phyloP scores from a whole-genome alignment of 2,113 vertebrate species.

The Mustela lutreola region DNA sequence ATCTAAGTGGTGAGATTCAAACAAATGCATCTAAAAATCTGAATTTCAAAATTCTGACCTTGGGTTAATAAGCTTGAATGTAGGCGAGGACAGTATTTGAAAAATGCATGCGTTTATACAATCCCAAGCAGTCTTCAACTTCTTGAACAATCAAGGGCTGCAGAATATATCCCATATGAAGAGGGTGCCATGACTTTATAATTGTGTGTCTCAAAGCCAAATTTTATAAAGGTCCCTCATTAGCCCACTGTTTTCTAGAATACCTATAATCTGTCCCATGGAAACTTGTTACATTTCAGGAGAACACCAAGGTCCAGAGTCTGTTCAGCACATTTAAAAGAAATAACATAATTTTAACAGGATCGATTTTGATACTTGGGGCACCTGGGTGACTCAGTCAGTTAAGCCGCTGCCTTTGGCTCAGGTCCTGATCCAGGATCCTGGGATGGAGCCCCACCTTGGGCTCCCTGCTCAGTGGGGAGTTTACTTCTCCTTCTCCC shows the following conservation, averaged over 20 bases:
- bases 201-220: background rate
- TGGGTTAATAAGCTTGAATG: constrained; percentile 42
- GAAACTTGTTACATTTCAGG: background rate
- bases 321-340: background rate
- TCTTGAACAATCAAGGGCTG: background rate
- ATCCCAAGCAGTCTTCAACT: background rate
- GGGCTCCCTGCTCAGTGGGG: no score
- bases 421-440: no score
- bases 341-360: background rate
- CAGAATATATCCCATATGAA: background rate
- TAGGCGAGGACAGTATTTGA: background rate
- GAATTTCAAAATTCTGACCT: constrained; percentile 60
- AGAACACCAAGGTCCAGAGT: background rate
- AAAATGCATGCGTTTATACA: constrained; percentile 23
- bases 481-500: no score
- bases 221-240: background rate
- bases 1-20: background rate
- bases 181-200: background rate
- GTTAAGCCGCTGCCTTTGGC: background rate
- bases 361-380: no score
- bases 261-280: background rate
- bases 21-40: constrained; percentile 12
- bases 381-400: no score
- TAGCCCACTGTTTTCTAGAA: background rate
- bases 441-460: no score